Percentiles rank a stretch among this genome's conserved stretches.
These are phyloP conservation scores for Scotopteryx bipunctaria DNA, from an alignment of 2,888 invertebrate genomes.

Conservation along the genomic window DNA sequence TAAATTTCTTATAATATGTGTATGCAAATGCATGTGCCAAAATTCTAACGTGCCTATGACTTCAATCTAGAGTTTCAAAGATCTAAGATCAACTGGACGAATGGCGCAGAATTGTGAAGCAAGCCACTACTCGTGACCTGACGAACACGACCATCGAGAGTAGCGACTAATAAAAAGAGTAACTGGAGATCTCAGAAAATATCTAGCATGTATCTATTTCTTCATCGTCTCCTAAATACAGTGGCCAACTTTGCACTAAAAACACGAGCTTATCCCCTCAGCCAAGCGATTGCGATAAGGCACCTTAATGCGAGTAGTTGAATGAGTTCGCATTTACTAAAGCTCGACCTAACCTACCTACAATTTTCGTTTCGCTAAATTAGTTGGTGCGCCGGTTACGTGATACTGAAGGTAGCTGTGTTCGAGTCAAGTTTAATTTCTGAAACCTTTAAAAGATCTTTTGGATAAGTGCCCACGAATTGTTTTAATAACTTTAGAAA, in stretches of 20 bases:
- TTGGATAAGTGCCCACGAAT: neutral
- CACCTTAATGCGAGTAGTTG: constrained; percentile 31
- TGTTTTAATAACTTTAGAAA: too few species aligned
- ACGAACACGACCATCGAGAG: too few species aligned
- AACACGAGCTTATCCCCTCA: constrained; percentile 7
- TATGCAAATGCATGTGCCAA: too few species aligned
- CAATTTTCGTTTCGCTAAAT: constrained; percentile 13
- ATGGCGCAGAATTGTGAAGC: too few species aligned
- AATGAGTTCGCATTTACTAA: constrained; percentile 24
- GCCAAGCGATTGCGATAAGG: constrained; percentile 18
- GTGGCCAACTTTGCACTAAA: constrained; percentile 3
- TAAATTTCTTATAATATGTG: too few species aligned
- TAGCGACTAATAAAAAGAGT: too few species aligned
- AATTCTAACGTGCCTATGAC: too few species aligned
- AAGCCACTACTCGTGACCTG: too few species aligned
- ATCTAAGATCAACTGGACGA: too few species aligned
- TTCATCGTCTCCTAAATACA: neutral
- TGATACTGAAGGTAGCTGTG: neutral
- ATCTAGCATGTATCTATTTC: too few species aligned
- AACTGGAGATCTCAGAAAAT: too few species aligned
- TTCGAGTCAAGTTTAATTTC: neutral
- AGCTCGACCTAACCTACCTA: constrained; percentile 19
- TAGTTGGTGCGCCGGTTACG: constrained; percentile 8
- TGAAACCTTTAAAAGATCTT: neutral
- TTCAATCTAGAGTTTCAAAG: too few species aligned